A percentile compares a stretch with the other conserved stretches of the same genome.
Conservation (phyloP, 2,797 vertebrate species). For the Sebastes itinus region DNA sequence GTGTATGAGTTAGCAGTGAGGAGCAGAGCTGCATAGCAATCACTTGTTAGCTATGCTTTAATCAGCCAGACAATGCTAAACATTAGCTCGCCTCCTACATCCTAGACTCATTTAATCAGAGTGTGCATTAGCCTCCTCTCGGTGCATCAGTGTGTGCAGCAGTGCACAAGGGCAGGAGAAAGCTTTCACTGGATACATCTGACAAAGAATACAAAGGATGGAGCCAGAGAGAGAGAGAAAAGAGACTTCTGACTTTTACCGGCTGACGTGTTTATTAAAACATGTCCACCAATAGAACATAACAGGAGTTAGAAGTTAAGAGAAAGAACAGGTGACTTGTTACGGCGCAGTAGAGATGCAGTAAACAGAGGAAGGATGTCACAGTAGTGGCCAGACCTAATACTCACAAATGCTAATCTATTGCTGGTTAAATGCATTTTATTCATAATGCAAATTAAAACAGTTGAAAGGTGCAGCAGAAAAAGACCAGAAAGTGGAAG, state of each 20-base stretch:
- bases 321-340: background rate
- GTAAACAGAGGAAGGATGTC: background rate
- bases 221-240: background rate
- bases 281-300: background rate
- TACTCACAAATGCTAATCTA: background rate
- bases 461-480: background rate
- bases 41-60: constrained; percentile 71
- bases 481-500: background rate
- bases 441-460: background rate
- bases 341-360: background rate
- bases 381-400: background rate
- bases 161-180: background rate
- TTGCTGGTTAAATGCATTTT: background rate
- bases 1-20: constrained; percentile 68
- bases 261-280: constrained; percentile 6
- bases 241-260: constrained; percentile 4
- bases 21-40: constrained; percentile 79
- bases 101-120: constrained; percentile 60
- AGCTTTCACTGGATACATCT: constrained; percentile 7
- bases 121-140: constrained; percentile 41
- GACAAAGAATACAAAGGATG: background rate
- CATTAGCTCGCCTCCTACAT: constrained; percentile 66
- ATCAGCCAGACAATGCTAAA: constrained; percentile 71
- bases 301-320: background rate
- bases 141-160: constrained; percentile 17